Conservation (phyloP, 2,797 vertebrate genomes). For the Poecilia picta region DNA sequence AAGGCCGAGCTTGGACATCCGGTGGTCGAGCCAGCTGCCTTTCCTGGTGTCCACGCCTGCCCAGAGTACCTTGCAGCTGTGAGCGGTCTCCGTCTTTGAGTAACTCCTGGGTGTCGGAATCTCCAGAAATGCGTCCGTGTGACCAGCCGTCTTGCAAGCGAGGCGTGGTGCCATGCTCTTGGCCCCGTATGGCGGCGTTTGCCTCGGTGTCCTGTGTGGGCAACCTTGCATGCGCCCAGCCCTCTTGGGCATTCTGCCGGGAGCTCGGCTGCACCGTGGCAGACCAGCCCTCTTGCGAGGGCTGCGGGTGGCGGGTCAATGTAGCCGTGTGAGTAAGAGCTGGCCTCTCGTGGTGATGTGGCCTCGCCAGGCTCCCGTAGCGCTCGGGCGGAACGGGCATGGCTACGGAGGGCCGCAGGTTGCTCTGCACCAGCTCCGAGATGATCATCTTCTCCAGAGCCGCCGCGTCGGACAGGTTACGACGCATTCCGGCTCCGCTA, state of each 20-base stretch:
- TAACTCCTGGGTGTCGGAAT: slow-evolving; percentile 61
- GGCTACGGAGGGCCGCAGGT: slow-evolving; percentile 78
- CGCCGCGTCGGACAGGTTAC: slow-evolving; percentile 88
- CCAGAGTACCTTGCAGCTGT: slow-evolving; percentile 74
- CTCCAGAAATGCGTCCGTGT: slow-evolving; percentile 53
- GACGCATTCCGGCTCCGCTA: slow-evolving; percentile 67
- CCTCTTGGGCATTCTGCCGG: slow-evolving; percentile 64
- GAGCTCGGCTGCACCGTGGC: slow-evolving; percentile 67
- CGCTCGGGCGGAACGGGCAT: slow-evolving; percentile 79
- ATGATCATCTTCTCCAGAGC: slow-evolving; percentile 96
- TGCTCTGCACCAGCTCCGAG: slow-evolving; percentile 94
- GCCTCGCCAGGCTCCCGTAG: slow-evolving; percentile 77
- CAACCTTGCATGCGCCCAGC: slow-evolving; percentile 67
- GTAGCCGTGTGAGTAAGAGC: slow-evolving; percentile 70
- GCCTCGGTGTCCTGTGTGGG: slow-evolving; percentile 65
- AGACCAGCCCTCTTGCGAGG: slow-evolving; percentile 72
- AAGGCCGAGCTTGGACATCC: slow-evolving; percentile 74
- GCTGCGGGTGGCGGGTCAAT: slow-evolving; percentile 69
- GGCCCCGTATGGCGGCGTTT: slow-evolving; percentile 53
- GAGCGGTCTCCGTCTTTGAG: slow-evolving; percentile 77
- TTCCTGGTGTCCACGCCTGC: slow-evolving; percentile 73
- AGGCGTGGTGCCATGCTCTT: slow-evolving; percentile 66
- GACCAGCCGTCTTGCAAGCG: slow-evolving; percentile 75
- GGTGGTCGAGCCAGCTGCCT: slow-evolving; percentile 69
- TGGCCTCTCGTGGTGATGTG: slow-evolving; percentile 65